phyloP scores from a whole-genome alignment of 2,113 vertebrate species.

The Dipodomys merriami region DNA sequence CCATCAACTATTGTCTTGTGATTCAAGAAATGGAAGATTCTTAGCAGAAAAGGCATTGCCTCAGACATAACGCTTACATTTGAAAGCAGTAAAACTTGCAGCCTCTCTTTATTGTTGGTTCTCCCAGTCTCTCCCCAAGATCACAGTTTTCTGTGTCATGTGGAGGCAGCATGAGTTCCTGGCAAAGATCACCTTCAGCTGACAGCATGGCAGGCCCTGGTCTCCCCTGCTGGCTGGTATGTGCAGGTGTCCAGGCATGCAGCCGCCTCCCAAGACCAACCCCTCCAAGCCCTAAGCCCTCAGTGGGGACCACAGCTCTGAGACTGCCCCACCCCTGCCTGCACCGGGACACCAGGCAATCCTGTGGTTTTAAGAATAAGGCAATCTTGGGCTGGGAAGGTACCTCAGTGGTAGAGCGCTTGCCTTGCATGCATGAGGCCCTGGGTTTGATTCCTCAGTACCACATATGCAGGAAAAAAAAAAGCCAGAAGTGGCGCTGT shows the following conservation, averaged over 20 bases:
- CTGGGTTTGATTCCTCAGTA: no score
- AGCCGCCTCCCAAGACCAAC: not conserved
- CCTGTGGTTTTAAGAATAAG: not conserved
- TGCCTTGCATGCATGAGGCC: no score
- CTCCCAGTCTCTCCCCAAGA: not conserved
- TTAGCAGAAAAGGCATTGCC: conserved; percentile 12
- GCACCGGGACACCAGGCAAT: not conserved
- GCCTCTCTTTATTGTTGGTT: not conserved
- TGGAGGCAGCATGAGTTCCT: not conserved
- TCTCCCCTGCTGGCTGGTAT: not conserved
- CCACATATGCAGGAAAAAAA: no score
- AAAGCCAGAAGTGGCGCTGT: no score
- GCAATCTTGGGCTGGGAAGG: not conserved
- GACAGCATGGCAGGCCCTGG: not conserved
- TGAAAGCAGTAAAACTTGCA: not conserved
- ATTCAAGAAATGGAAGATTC: conserved; percentile 4
- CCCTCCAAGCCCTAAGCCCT: not conserved
- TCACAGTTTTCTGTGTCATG: not conserved
- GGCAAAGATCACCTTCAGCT: not conserved
- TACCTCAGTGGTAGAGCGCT: no score
- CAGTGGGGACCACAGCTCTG: not conserved
- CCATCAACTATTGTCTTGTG: not conserved
- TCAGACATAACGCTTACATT: not conserved
- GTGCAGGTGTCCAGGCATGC: no score
- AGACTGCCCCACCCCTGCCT: no score